These are phyloP conservation scores for Prochilodus magdalenae DNA, from an alignment of 2,113 vertebrate genomes.

Conservation along the genomic window DNA sequence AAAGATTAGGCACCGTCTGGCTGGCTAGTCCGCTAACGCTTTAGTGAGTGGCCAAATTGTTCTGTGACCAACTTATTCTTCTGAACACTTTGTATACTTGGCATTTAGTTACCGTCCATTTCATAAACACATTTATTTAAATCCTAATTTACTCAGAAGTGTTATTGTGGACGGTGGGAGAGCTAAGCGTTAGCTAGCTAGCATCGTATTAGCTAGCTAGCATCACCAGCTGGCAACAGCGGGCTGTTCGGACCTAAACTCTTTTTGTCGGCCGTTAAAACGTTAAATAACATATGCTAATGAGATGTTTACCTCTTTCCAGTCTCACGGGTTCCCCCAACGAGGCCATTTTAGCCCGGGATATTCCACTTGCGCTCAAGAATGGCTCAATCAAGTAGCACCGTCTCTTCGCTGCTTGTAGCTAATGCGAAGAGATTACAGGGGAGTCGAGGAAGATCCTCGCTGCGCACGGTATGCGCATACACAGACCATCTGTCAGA, in stretches of 20 bases:
- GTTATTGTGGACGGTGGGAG: not conserved
- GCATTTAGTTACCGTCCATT: too few species aligned
- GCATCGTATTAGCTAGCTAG: not conserved
- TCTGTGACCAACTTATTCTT: too few species aligned
- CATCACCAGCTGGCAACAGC: not conserved
- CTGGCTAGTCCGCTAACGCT: too few species aligned
- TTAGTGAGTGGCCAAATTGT: too few species aligned
- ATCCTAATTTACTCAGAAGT: not conserved
- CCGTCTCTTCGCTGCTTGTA: slow-evolving; percentile 21
- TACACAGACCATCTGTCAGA: not conserved
- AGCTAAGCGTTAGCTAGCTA: not conserved
- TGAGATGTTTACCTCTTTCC: slow-evolving; percentile 86
- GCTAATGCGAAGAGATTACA: slow-evolving; percentile 49
- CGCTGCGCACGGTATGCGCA: slow-evolving; percentile 45
- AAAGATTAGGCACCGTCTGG: not conserved
- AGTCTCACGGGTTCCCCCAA: slow-evolving; percentile 89
- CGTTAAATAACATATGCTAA: not conserved
- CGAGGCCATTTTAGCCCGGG: slow-evolving; percentile 78
- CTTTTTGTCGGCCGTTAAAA: not conserved
- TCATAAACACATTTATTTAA: not conserved
- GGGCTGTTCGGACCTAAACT: not conserved
- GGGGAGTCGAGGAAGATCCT: slow-evolving; percentile 19
- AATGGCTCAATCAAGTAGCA: slow-evolving; percentile 21
- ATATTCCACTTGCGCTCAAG: slow-evolving; percentile 34
- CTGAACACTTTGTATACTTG: not conserved